Base-by-base conservation (phyloP, 2,888 invertebrate genomes). In the Stictocephala bisonia region DNA sequence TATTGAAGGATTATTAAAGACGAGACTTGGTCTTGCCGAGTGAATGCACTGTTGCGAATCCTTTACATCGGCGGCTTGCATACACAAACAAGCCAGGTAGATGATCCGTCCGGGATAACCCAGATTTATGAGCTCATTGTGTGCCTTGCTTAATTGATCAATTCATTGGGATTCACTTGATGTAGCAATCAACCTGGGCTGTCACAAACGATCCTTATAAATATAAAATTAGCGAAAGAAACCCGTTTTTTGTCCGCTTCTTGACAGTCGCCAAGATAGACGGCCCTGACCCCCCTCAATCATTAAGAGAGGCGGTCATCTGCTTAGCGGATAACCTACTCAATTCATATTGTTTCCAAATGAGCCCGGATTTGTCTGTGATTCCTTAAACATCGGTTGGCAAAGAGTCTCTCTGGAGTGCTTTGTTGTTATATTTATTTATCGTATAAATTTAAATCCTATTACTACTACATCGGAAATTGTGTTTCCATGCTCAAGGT, bases 191-290 rank as follows among this genome's bases (percentile, higher is more conserved):
- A 64, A 64, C 64, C 41, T 41, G 44, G 64, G 64, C 64, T 44
- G 64, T 64, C 64, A 64, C 44, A 64, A 64, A 64, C 64, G 40
- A 64, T 44, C 64, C 64, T 64, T 64, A 64, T 64, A 64, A 64
- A 64, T 64, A 64, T 64, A 64, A 64, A 64, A 64, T 64, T 64
- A 64, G 64, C 64, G 40, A 44, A 64, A 64, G 64, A 64, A 64
- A 64, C 64, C 64, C 64, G 64, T 64, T 64, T 64, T 64, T 64
- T 64, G 64, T 15, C 44, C 64, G 44, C 2, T 24, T 15, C 13
- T 3, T 44, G 64, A 64, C 64, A 44, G 64, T 6, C 44, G 44
- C 22, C 22, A 64, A 64, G 64, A 64, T 44, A 44, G 6, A 64
- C 64, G 41, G 27, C 44, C 24, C 2, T n/a, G 64, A 22, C 64